Evolutionary conservation across 2,113 vertebrate species (phyloP), one percentile per base, ranked within the genome.

Genomic region (Dryoscopus gambensis): DNA sequence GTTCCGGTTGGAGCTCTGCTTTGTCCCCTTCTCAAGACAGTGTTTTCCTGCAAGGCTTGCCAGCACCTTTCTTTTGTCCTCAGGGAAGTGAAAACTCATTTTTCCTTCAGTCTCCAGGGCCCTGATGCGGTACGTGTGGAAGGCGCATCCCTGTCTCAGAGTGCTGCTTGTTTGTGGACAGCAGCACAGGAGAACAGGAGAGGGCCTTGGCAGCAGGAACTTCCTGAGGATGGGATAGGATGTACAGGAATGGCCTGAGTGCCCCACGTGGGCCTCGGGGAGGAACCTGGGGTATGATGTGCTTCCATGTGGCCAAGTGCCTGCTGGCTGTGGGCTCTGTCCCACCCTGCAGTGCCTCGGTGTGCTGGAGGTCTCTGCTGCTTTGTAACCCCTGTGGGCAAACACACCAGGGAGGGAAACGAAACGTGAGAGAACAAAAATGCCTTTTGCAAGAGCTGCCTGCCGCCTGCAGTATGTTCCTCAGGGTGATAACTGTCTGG

Each of bases 191-290:
- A 42, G 4, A 15, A 6, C 0, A 0, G 25, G 52, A 42, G 59
- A 39, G 33, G 35, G 13, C 13, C 24, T 14, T 2, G 4, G 53
- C 37, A 52, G 70, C 30, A 63, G 56, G 15, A 59, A 11, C 21
- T 79, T 33, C 50, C 55, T 4, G 5, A 23, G 35, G 24, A 60
- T 3, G 11, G 50, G 33, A 22, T 14, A 12, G 40, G 76, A 22
- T 42, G 33, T 25, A 30, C 13, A 4, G 60, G 25, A 42, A 56
- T 6, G 15, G 39, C 21, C 40, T 2, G 27, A 56, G 63, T 19
- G 33, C 16, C 56, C 25, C 8, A 4, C 15, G 9, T 10, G 27
- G 19, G 33, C 10, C 49, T n/a, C 1, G 0, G 25, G 47, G 5
- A 71, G 46, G 78, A 67, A 4, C 17, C 57, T 25, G 57, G 68